Conservation (phyloP, 2,113 vertebrate genomes). For the Arenaria interpres region DNA sequence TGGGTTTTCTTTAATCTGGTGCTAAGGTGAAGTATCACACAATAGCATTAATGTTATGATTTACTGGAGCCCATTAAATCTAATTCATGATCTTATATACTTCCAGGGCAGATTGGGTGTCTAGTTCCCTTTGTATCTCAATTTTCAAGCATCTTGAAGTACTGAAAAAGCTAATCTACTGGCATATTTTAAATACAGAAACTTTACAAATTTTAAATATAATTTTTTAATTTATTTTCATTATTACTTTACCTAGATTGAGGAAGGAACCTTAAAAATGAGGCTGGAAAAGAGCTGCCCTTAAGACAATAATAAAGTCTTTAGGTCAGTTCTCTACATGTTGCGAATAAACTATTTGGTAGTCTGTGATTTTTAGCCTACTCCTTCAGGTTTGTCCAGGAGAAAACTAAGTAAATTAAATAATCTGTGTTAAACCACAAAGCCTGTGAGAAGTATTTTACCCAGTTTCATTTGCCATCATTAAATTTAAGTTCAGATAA, state of each 20-base stretch:
- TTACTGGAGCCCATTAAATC: not conserved
- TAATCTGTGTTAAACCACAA: not conserved
- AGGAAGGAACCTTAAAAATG: not conserved
- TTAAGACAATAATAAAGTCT: not conserved
- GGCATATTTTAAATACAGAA: not conserved
- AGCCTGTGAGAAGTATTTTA: not conserved
- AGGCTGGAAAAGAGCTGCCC: not conserved
- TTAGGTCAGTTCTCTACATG: not conserved
- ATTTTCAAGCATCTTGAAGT: not conserved
- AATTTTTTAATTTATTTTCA: not conserved
- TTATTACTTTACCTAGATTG: not conserved
- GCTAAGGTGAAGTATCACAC: not conserved
- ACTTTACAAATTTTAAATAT: not conserved
- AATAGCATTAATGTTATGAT: not conserved
- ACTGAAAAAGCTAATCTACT: not conserved
- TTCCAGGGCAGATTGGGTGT: not conserved
- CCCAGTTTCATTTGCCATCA: not conserved
- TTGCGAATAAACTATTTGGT: not conserved
- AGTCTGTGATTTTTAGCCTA: not conserved
- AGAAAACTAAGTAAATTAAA: not conserved
- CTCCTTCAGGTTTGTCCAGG: not conserved
- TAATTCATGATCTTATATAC: not conserved
- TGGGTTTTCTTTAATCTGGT: not conserved
- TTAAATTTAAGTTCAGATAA: not conserved
- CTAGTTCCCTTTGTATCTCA: not conserved